Evolutionary conservation across 2,797 vertebrate genomes (phyloP).

Genomic region (Arremon aurantiirostris): DNA sequence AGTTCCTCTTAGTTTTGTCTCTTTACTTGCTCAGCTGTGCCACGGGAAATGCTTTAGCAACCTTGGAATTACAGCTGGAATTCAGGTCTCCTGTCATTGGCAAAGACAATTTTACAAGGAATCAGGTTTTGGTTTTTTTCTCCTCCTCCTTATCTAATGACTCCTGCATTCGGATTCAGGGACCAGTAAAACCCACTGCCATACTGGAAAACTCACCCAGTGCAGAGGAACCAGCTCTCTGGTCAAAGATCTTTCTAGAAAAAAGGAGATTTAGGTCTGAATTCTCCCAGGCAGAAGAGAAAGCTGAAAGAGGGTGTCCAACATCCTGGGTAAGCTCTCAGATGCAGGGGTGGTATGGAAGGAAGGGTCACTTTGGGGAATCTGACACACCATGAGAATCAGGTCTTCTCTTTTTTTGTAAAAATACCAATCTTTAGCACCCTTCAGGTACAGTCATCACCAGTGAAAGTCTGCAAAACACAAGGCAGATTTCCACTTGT

Average conservation of each 20-base stretch:
- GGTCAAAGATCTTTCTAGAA: neutral
- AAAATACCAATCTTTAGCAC: neutral
- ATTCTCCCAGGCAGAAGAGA: neutral
- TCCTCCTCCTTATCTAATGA: neutral
- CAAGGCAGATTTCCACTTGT: conserved; percentile 15
- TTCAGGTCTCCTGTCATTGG: neutral
- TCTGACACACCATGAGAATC: neutral
- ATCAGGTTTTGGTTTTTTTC: neutral
- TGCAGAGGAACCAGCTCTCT: neutral
- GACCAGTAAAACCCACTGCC: neutral
- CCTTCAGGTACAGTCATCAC: neutral
- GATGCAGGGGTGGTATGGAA: neutral
- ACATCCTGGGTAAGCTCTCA: neutral
- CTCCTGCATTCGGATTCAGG: neutral
- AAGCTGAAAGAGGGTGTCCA: neutral
- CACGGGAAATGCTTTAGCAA: neutral
- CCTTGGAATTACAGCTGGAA: neutral
- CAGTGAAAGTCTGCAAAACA: neutral
- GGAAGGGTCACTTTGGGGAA: neutral
- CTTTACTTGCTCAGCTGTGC: conserved; percentile 1
- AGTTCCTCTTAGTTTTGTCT: neutral
- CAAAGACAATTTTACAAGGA: neutral
- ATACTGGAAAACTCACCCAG: neutral
- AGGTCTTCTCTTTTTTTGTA: neutral
- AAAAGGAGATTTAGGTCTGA: neutral